Evolutionary conservation across 1,140 invertebrate species (phyloP), one percentile per base, ranked within the genome.

Genomic region (Caenorhabditis latens): DNA sequence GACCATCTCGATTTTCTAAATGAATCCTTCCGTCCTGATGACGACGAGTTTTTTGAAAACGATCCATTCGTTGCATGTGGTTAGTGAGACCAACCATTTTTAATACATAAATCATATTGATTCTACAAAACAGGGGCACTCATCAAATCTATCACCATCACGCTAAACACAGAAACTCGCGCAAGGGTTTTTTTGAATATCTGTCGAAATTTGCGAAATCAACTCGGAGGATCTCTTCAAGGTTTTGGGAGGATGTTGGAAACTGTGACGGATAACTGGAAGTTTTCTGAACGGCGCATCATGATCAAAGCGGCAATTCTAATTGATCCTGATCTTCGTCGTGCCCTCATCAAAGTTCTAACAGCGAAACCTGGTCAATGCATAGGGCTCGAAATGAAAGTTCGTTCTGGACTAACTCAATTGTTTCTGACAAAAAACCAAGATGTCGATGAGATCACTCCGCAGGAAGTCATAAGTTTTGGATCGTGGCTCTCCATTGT

Each of bases 61-160:
- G 71, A 79, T 50, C 71, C 71, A 13, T 79, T 79, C 21, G 14
- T 50, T 24, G 43, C 71, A 21, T 79, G 71, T 50, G 71, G 71
- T 79, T 21, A 79, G 71, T 43, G 16, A 11, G 32, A 32, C 1
- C 2, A 43, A n/a, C 19, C 6, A 46, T 79, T 13, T 43, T 32
- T 24, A 21, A 8, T 50, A 2, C n/a, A 50, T 50, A 79, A 21
- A 48, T 50, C 2, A 43, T 5, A 50, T 4, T 19, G 13, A 43
- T 50, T 79, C 19, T 40, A 53, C 21, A 32, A 32, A 32, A 50
- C 71, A 79, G 71, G 71, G 11, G 21, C 46, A 11, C 71, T 79
- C 46, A 79, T 79, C 46, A 79, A 79, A 79, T 79, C 71, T 11
- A 79, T 79, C n/a, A 79, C 71, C 8, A 79, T 79, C 21, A 79